Evolutionary conservation across 1,140 invertebrate genomes (phyloP), one percentile per base, ranked within the genome.

Genomic region (Homarus americanus): DNA sequence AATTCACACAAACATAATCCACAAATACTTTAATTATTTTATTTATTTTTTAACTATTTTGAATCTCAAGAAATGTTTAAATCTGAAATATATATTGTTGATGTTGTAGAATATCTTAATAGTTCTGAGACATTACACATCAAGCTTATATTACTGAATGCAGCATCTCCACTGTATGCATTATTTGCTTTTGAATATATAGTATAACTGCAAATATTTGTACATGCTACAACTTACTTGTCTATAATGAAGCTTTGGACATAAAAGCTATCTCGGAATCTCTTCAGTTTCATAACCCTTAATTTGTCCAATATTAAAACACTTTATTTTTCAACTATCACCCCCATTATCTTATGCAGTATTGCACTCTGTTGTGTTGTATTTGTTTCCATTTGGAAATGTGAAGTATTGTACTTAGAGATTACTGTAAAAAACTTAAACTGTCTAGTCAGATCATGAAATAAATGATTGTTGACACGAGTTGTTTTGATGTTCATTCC

Each of bases 71-170:
- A 69, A 69, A 69, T 69, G 63, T 69, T 69, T 69, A 69, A 69
- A 69, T 69, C 63, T 69, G 63, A 69, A 69, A 69, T 69, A 69
- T 69, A 69, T 69, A 69, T 69, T 69, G 63, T 69, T 69, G 63
- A 69, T 69, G 58, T 63, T 63, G 63, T 69, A 69, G 63, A 28
- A 28, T 69, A 69, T 69, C 63, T 69, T 20, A 63, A 63, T 69
- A 32, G 63, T 69, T 69, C 63, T 28, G n/a, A 69, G n/a, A 32
- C 63, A 69, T 32, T 69, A 69, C 28, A 69, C 63, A 69, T 69
- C 63, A 69, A 69, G 12, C n/a, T 69, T 69, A 69, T 69, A 69
- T 69, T 32, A 69, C 28, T 69, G 24, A 69, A 69, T 69, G 28
- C 28, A 32, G 7, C 28, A 69, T 69, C 63, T 69, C 63, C 63